Percentiles rank a stretch among this genome's conserved stretches.
phyloP scores from a whole-genome alignment of 2,113 vertebrate genomes.

The Bothrops jararaca region DNA sequence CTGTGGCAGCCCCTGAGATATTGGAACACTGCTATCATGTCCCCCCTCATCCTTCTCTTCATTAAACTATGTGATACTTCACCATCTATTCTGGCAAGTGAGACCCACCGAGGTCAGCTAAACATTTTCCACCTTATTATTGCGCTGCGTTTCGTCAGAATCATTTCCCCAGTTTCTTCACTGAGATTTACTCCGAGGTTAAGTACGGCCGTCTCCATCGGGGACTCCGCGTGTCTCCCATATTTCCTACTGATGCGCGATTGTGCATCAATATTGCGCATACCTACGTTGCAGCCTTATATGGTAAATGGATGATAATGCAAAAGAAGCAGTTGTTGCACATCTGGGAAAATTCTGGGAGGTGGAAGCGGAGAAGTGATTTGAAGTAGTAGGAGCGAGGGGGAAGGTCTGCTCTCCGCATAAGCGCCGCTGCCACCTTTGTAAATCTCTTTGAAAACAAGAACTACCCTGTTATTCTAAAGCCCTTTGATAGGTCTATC shows the following conservation, averaged over 20 bases:
- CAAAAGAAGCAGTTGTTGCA: background rate
- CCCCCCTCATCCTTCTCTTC: no score
- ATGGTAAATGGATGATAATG: background rate
- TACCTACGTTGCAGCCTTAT: background rate
- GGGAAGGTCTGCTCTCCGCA: background rate
- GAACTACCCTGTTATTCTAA: background rate
- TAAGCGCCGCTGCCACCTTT: background rate
- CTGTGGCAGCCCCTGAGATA: no score
- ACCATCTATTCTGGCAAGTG: background rate
- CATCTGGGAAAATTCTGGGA: background rate
- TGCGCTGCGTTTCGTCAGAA: background rate
- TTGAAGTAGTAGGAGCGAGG: background rate
- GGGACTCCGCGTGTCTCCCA: background rate
- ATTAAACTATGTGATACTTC: background rate
- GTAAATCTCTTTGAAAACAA: background rate
- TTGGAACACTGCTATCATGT: no score
- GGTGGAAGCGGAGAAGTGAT: background rate
- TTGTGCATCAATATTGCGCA: background rate
- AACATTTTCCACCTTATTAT: background rate
- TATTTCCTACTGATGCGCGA: background rate
- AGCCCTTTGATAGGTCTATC: background rate
- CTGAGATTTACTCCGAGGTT: background rate
- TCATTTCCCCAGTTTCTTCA: background rate
- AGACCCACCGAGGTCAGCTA: background rate
- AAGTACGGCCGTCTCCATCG: background rate